Evolutionary conservation across 2,888 invertebrate genomes (phyloP).

Genomic region (Pyrrhia umbra): DNA sequence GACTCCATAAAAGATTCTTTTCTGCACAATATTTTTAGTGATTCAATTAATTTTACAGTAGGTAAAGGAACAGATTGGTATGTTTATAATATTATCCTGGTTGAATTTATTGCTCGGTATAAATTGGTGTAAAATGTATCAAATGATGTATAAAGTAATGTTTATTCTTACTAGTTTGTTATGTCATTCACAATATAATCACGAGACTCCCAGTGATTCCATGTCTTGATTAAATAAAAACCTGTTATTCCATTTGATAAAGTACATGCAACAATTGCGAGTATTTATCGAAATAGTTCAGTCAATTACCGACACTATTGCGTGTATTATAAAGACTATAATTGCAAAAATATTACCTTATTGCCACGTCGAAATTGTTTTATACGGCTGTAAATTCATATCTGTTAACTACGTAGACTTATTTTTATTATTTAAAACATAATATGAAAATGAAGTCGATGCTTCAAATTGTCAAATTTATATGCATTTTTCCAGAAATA

Average conservation of each 20-base stretch:
- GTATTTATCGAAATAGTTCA: slow-evolving; percentile 36
- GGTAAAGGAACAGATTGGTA: not conserved
- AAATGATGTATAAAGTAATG: not conserved
- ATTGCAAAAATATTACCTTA: slow-evolving; percentile 14
- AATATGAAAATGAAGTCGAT: slow-evolving; percentile 38
- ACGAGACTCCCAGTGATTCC: slow-evolving; percentile 23
- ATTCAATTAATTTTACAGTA: not conserved
- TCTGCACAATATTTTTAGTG: not conserved
- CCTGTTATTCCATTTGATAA: slow-evolving; percentile 36
- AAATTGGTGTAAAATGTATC: not conserved
- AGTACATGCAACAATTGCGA: slow-evolving; percentile 29
- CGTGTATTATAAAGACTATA: slow-evolving; percentile 21
- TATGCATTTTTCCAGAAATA: slow-evolving; percentile 47
- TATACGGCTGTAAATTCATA: slow-evolving; percentile 44
- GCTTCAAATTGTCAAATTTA: slow-evolving; percentile 27
- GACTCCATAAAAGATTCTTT: not conserved
- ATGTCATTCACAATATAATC: slow-evolving; percentile 22
- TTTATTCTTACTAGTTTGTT: not conserved
- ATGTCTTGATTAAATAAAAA: slow-evolving; percentile 43
- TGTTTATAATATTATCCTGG: not conserved
- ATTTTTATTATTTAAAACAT: slow-evolving; percentile 55
- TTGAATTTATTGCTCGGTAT: not conserved
- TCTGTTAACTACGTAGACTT: slow-evolving; percentile 32
- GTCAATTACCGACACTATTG: slow-evolving; percentile 27
- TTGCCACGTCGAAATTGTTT: slow-evolving; percentile 36